phyloP scores from a whole-genome alignment of 2,113 vertebrate species.

The Catharus minimus region DNA sequence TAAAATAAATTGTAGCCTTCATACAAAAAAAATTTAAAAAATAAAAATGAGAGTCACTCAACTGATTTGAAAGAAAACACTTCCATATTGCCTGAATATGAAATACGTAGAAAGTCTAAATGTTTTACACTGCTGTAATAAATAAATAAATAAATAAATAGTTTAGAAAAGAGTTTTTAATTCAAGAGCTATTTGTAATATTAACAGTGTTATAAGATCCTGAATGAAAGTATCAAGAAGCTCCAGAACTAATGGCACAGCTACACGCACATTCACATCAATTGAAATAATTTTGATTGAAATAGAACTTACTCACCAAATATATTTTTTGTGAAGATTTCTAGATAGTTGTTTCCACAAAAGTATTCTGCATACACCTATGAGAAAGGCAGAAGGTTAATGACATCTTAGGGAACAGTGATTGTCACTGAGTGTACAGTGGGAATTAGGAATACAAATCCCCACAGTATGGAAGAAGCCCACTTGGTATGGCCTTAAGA shows the following conservation, averaged over 20 bases:
- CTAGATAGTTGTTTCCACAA: neutral
- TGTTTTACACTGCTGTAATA: neutral
- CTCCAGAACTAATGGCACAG: neutral
- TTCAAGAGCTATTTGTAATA: neutral
- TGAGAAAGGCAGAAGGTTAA: neutral
- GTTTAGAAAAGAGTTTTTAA: neutral
- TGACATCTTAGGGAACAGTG: neutral
- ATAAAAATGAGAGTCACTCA: neutral
- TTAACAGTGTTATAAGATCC: neutral
- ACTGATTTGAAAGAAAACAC: neutral
- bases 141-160: neutral
- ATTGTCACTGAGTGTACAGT: accelerated
- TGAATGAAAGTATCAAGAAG: neutral
- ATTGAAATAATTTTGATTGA: neutral
- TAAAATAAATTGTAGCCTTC: neutral
- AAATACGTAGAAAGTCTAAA: neutral
- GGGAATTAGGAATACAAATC: neutral
- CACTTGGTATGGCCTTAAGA: neutral
- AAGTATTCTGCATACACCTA: neutral
- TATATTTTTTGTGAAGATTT: neutral
- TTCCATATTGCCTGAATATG: neutral
- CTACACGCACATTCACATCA: neutral
- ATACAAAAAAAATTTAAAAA: neutral
- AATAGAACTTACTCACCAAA: conserved; percentile 31
- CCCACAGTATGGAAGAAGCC: accelerated